Base-by-base conservation (phyloP, 2,797 vertebrate genomes). In the Enteromius unitaeniatus region DNA sequence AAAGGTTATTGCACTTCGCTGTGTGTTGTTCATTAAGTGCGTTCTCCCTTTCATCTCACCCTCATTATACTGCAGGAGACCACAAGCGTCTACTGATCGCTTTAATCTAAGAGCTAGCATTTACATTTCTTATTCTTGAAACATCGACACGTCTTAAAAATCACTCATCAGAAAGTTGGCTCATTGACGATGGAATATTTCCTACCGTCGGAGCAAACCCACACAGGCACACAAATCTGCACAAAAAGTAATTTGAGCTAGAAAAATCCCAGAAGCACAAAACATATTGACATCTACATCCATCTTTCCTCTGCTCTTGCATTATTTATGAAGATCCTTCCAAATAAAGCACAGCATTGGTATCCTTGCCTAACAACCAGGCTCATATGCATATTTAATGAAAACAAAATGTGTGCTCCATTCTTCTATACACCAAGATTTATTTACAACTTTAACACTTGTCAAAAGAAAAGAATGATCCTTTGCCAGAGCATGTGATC, bases 321-420 rank as follows among this genome's bases (percentile, higher is more conserved):
- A 93, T 93, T 87, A 93, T 93, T 91, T 87, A 93, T 91, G 82
- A 90, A 73, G 86, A 84, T 86, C 79, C 81, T 88, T 80, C 70
- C 69, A 80, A 87, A 62, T 82, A 86, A n/a, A 78, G 70, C 55
- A 68, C 65, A 78, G 88, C 87, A 88, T 78, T 90, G 88, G 92
- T 84, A 87, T 77, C 78, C 88, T 88, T 86, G 60, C 65, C 78
- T 28, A 79, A 79, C 83, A 85, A 74, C 65, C n/a, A 45, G 73
- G 55, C 72, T 14, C n/a, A 28, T 70, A 84, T 87, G 74, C 47
- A 84, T 87, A 74, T 81, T 84, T 84, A 53, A 87, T 76, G 49
- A 84, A 49, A 74, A n/a, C 79, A 78, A 85, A 85, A 85, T 55
- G 40, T 40, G 53, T 42, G 37, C 37, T 37, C 47, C n/a, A 55